These are phyloP conservation scores for Trididemnum nubilum DNA, from an alignment of 23 tunicate genomes.

Conservation along the genomic window DNA sequence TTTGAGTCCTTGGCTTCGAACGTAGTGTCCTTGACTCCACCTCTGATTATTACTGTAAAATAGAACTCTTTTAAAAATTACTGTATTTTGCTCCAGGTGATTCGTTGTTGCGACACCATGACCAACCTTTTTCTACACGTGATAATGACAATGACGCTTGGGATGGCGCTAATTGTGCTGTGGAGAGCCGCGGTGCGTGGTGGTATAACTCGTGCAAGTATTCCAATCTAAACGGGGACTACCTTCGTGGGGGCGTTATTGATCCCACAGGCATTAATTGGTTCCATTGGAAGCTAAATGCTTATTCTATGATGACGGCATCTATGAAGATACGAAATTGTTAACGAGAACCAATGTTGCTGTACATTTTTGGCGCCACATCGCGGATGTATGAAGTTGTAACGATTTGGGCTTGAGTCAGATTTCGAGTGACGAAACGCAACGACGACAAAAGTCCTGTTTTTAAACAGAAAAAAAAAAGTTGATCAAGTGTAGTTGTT, in stretches of 20 bases:
- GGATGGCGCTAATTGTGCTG: conserved; percentile 17
- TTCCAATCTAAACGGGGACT: conserved; percentile 3
- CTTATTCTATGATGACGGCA: background rate
- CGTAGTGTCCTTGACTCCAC: too few species aligned
- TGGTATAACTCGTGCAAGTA: conserved; percentile 15
- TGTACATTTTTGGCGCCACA: too few species aligned
- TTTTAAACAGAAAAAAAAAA: too few species aligned
- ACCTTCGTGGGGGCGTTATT: background rate
- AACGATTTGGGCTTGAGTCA: too few species aligned
- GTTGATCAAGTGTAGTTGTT: too few species aligned
- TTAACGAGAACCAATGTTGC: too few species aligned
- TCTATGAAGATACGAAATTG: background rate
- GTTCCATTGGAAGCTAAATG: background rate
- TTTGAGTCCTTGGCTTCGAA: too few species aligned
- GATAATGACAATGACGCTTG: background rate
- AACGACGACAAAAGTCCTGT: too few species aligned
- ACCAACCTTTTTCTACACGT: background rate
- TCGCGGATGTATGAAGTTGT: too few species aligned
- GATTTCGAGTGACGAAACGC: too few species aligned
- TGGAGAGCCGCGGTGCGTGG: conserved; percentile 2
- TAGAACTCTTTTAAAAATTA: too few species aligned
- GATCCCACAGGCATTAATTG: conserved; percentile 1
- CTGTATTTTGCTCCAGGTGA: background rate
- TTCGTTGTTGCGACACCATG: background rate
- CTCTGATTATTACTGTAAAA: too few species aligned